These are phyloP conservation scores for Cololabis saira DNA, from an alignment of 2,113 vertebrate species.

Conservation along the genomic window DNA sequence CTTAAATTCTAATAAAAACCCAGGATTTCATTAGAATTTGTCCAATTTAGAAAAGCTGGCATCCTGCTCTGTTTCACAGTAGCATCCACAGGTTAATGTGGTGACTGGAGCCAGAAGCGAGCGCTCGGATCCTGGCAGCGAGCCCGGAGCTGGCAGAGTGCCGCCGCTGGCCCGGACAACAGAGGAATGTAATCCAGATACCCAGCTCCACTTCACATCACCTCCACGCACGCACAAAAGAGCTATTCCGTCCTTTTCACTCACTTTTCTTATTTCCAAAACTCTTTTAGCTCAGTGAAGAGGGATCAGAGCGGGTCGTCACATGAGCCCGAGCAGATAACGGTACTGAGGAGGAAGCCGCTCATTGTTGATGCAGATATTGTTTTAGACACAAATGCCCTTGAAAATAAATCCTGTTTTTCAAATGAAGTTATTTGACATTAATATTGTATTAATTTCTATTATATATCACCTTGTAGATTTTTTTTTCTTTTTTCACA, in stretches of 20 bases:
- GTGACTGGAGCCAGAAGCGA: constrained; percentile 15
- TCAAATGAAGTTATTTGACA: not conserved
- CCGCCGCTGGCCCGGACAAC: constrained; percentile 57
- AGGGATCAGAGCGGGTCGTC: constrained; percentile 18
- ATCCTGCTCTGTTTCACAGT: constrained; percentile 27
- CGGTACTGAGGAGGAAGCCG: constrained; percentile 24
- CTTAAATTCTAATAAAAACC: too few relatives aligned
- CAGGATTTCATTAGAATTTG: too few relatives aligned
- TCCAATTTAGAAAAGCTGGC: too few relatives aligned
- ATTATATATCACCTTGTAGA: too few relatives aligned
- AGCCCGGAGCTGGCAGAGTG: constrained; percentile 49
- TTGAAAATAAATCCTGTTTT: constrained; percentile 11
- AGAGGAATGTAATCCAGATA: constrained; percentile 59
- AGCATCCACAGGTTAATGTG: constrained; percentile 55
- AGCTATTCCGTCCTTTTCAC: constrained; percentile 25
- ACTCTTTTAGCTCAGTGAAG: constrained; percentile 25
- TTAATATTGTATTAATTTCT: too few relatives aligned
- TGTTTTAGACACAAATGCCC: constrained; percentile 3
- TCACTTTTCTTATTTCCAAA: constrained; percentile 49
- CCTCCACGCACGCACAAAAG: constrained; percentile 35
- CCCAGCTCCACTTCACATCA: constrained; percentile 62
- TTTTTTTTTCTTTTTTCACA: too few relatives aligned
- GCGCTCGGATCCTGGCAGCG: constrained; percentile 17
- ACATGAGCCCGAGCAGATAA: constrained; percentile 10
- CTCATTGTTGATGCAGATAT: constrained; percentile 19